Conservation (phyloP, 64 coral and sea anemone genomes). For the Exaiptasia diaphana region DNA sequence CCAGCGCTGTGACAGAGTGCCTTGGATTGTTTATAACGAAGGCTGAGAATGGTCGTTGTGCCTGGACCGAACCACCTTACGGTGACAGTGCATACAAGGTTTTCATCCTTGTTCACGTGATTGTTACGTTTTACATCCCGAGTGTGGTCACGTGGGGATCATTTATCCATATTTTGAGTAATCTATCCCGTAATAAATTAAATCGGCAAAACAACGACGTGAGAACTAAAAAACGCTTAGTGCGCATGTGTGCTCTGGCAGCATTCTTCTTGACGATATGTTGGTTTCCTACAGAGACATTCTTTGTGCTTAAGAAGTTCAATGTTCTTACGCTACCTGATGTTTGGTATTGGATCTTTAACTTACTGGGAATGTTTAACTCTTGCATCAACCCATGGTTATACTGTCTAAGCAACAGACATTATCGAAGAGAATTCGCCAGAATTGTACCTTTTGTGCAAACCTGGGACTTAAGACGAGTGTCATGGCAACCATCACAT, state of each 20-base stretch:
- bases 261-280: conserved; percentile 31
- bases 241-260: conserved; percentile 59
- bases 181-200: background rate
- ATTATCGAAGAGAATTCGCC: background rate
- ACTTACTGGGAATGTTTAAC: conserved; percentile 20
- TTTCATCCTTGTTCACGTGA: conserved; percentile 16
- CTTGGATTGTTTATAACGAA: background rate
- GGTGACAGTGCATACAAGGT: background rate
- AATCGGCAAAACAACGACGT: background rate
- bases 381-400: conserved; percentile 38
- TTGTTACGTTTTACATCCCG: conserved; percentile 44
- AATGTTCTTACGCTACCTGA: background rate
- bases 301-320: conserved; percentile 33
- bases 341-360: background rate
- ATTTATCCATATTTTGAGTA: conserved; percentile 41
- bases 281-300: conserved; percentile 55
- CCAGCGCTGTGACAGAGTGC: background rate
- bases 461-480: background rate
- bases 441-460: background rate
- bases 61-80: background rate
- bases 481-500: background rate
- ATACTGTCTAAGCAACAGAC: conserved; percentile 31
- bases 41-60: background rate
- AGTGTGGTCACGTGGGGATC: conserved; percentile 29
- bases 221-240: conserved; percentile 18